Evolutionary conservation across 2,113 vertebrate species (phyloP).

Genomic region (Capricornis sumatraensis): DNA sequence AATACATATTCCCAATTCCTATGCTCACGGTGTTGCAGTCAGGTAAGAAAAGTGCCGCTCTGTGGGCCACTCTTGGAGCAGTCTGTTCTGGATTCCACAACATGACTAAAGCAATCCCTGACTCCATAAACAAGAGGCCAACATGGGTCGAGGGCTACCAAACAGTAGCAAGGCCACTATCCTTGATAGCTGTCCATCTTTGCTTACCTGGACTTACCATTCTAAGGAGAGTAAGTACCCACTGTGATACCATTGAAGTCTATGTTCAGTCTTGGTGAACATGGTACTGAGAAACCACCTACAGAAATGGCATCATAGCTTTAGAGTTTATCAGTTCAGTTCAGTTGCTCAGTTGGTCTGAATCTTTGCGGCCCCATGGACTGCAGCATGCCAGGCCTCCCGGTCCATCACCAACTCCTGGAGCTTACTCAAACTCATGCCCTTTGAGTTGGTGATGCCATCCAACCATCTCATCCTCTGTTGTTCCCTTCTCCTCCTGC

Average conservation of each 20-base stretch:
- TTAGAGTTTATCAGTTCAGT: not conserved
- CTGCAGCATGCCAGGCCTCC: fast-evolving
- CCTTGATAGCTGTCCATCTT: not conserved
- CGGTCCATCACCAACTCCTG: not conserved
- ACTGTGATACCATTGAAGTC: not conserved
- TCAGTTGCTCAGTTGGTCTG: not conserved
- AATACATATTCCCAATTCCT: not conserved
- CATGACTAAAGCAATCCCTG: not conserved
- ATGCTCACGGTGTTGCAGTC: not conserved
- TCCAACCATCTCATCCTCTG: not conserved
- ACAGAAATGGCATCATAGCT: not conserved
- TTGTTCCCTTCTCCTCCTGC: not conserved
- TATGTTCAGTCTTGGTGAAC: not conserved
- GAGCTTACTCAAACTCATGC: not conserved
- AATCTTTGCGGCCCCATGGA: not conserved
- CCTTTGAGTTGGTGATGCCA: not conserved
- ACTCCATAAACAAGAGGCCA: not conserved
- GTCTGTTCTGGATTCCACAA: not conserved
- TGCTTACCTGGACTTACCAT: not conserved
- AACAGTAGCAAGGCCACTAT: fast-evolving
- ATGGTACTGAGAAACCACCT: not conserved
- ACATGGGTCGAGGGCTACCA: not conserved
- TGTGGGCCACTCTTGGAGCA: not conserved
- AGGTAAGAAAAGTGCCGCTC: not conserved
- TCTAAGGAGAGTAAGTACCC: not conserved